A percentile compares a stretch with the other conserved stretches of the same genome.
Conservation (phyloP, 2,888 invertebrate species). For the Lampropteryx suffumata region DNA sequence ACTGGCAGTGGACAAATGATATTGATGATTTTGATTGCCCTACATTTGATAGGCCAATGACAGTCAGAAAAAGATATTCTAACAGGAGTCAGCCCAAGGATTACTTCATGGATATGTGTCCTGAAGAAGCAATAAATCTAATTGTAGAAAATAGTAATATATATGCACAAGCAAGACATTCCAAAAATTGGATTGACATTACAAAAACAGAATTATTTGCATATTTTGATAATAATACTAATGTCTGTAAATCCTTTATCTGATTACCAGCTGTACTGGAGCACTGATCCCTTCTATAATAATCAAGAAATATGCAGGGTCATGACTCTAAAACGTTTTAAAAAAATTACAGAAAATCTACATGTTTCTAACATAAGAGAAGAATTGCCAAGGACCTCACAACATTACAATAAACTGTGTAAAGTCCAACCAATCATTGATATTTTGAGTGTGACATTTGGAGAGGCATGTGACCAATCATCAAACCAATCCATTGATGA, state of each 20-base stretch:
- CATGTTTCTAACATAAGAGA: not conserved
- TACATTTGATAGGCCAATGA: not conserved
- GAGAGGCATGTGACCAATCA: not conserved
- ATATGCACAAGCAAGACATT: slow-evolving; percentile 2
- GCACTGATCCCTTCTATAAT: slow-evolving; percentile 7
- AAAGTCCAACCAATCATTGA: too few species aligned
- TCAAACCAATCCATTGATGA: slow-evolving; percentile 10
- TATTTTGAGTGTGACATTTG: too few species aligned
- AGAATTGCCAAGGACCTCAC: too few species aligned
- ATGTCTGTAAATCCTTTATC: slow-evolving; percentile 3
- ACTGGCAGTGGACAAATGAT: not conserved
- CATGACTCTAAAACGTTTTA: slow-evolving; percentile 6
- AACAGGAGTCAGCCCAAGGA: not conserved
- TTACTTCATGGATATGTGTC: not conserved
- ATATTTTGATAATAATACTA: slow-evolving; percentile 4
- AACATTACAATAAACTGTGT: too few species aligned
- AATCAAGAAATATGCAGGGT: slow-evolving; percentile 3
- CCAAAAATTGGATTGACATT: slow-evolving; percentile 5
- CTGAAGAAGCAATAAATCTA: not conserved
- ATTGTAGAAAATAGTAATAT: slow-evolving; percentile 6
- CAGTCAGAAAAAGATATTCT: not conserved
- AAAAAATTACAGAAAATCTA: slow-evolving; percentile 4
- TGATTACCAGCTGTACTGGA: slow-evolving; percentile 7
- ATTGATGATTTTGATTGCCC: not conserved
- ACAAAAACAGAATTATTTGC: slow-evolving; percentile 5